These are phyloP conservation scores for Gymnogyps californianus DNA, from an alignment of 2,113 vertebrate genomes.

Conservation along the genomic window DNA sequence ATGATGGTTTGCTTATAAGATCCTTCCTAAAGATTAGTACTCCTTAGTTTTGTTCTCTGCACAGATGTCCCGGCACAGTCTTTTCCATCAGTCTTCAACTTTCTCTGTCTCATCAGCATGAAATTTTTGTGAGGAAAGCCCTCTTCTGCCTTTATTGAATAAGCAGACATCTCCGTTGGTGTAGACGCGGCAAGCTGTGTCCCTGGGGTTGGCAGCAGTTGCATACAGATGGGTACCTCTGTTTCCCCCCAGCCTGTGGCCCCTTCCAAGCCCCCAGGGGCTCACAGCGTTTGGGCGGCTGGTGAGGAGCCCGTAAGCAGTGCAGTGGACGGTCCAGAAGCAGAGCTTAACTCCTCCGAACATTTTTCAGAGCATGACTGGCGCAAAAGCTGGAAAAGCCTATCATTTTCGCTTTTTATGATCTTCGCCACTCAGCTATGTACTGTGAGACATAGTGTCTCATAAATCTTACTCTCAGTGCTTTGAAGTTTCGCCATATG, in stretches of 20 bases:
- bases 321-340: not conserved
- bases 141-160: not conserved
- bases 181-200: not conserved
- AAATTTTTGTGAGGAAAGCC: not conserved
- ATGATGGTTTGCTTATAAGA: not conserved
- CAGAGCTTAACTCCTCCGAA: not conserved
- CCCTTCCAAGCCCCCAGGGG: not conserved
- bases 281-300: fast-evolving
- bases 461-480: not conserved
- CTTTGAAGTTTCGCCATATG: not conserved
- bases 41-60: not conserved
- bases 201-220: not conserved
- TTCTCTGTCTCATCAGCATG: not conserved
- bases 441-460: not conserved
- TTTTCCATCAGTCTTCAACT: not conserved
- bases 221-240: fast-evolving
- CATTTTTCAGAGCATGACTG: not conserved
- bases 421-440: not conserved
- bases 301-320: fast-evolving
- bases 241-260: not conserved
- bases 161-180: not conserved
- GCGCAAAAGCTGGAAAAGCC: not conserved
- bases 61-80: not conserved
- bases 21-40: not conserved
- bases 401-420: not conserved